Base-by-base conservation (phyloP, 2,888 invertebrate genomes). In the Colostygia pectinataria region DNA sequence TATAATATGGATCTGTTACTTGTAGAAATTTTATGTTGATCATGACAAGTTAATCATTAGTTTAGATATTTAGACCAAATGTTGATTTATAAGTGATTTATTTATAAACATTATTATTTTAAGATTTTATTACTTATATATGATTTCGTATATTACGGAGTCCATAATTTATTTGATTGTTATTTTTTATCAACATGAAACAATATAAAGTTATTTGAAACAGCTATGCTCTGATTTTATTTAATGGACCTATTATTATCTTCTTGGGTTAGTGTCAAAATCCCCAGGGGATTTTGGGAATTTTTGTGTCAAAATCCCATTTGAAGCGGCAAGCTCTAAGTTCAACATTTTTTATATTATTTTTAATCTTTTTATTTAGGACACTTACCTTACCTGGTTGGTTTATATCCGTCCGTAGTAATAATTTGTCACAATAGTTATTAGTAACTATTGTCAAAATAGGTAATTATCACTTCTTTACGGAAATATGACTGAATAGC, bases 101-200 rank as follows among this genome's bases (percentile, higher is more conserved):
- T 57, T 49, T 52, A 55, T 52, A 47, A 24, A 57, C 32, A 49
- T 48, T 4, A 37, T 59, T 53, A 55, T 32, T 50, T 48, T 59
- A 57, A 55, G 46, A 56, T 54, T 45, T 56, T 57, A 57, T 57
- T 53, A 48, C 53, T 49, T 59, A 61, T 54, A 51, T 59, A 61
- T 63, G 65, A 66, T 67, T 86, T 66, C 87, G 83, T 88, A 87
- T 86, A 88, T 89, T 89, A 88, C 77, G 87, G 80, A 79, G 66
- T 65, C 69, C 61, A 54, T 57, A 80, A 77, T 84, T 83, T 83
- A 85, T 83, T 80, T 69, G 14, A 69, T 77, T 79, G 78, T 81
- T 84, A 77, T 73, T 67, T 68, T 29, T 74, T 79, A 80, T 68
- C 75, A 76, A 74, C 23, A 27, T 29, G n/a, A 29, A 36, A 34